Percentiles rank a stretch among this genome's conserved stretches.
Evolutionary conservation across 2,888 invertebrate species (phyloP).

Genomic region (Hyalella azteca): DNA sequence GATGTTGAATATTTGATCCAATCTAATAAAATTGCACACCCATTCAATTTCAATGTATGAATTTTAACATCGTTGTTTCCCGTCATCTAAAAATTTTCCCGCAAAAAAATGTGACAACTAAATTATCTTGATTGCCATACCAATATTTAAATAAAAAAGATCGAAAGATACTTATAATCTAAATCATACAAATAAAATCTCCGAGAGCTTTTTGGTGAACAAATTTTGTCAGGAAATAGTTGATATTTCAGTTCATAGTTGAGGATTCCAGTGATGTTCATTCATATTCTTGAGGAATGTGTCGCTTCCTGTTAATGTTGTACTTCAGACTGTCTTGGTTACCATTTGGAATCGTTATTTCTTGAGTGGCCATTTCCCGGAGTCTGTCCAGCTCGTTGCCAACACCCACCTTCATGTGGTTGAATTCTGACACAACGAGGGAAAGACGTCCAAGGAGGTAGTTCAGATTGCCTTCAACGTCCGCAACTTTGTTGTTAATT

Average conservation of each 20-base stretch:
- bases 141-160: too few relatives aligned
- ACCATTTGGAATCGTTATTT: slow-evolving; percentile 7
- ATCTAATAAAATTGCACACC: too few relatives aligned
- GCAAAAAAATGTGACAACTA: too few relatives aligned
- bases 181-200: too few relatives aligned
- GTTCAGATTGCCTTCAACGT: slow-evolving; percentile 82
- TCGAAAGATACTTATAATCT: too few relatives aligned
- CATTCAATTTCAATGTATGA: too few relatives aligned
- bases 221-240: too few relatives aligned
- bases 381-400: slow-evolving; percentile 55
- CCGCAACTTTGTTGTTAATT: slow-evolving; percentile 77
- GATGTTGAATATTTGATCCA: too few relatives aligned
- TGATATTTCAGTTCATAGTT: too few relatives aligned
- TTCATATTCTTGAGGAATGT: slow-evolving; percentile 2
- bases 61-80: too few relatives aligned
- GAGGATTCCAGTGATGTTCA: neutral
- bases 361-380: slow-evolving; percentile 45
- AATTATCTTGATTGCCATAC: neutral
- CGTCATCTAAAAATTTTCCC: too few relatives aligned
- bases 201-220: too few relatives aligned
- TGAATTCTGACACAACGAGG: slow-evolving; percentile 83
- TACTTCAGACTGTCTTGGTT: slow-evolving; percentile 39
- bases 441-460: slow-evolving; percentile 79
- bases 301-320: slow-evolving; percentile 46
- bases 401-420: slow-evolving; percentile 64